Percentiles rank a stretch among this genome's conserved stretches.
Conservation (phyloP, 2,888 invertebrate species). For the Saturnia pavonia region DNA sequence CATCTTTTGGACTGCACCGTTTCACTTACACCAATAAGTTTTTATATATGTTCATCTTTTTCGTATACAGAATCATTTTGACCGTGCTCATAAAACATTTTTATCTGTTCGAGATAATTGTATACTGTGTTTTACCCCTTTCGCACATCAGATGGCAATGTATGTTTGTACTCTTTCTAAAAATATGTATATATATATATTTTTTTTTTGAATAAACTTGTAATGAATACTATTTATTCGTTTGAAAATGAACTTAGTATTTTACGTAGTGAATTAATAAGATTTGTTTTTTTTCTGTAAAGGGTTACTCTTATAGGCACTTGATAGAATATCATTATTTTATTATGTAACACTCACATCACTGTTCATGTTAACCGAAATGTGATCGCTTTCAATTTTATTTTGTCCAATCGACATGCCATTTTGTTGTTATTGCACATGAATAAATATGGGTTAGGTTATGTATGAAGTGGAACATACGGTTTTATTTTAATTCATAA, state of each 20-base stretch:
- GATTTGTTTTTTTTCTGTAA: slow-evolving; percentile 46
- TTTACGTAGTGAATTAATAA: slow-evolving; percentile 30
- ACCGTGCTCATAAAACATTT: slow-evolving; percentile 33
- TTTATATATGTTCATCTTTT: slow-evolving; percentile 33
- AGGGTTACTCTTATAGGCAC: slow-evolving; percentile 38
- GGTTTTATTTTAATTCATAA: no score
- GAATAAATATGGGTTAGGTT: not conserved
- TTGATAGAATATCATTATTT: slow-evolving; percentile 52
- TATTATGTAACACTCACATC: slow-evolving; percentile 55
- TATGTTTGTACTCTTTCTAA: slow-evolving; percentile 34
- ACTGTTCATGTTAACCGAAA: slow-evolving; percentile 42
- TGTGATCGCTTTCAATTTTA: slow-evolving; percentile 28
- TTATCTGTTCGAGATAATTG: slow-evolving; percentile 27
- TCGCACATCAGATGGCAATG: slow-evolving; percentile 17
- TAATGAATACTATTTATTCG: slow-evolving; percentile 45
- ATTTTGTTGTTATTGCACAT: not conserved
- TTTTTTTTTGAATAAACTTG: slow-evolving; percentile 45
- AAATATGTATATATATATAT: no score
- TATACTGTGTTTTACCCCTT: slow-evolving; percentile 18
- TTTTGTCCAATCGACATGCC: not conserved
- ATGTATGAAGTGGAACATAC: not conserved
- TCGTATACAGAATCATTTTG: slow-evolving; percentile 33
- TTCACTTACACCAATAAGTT: slow-evolving; percentile 36
- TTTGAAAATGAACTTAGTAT: slow-evolving; percentile 31
- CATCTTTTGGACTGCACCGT: slow-evolving; percentile 40